phyloP scores from a whole-genome alignment of 1,140 invertebrate genomes.

The Triops cancriformis region DNA sequence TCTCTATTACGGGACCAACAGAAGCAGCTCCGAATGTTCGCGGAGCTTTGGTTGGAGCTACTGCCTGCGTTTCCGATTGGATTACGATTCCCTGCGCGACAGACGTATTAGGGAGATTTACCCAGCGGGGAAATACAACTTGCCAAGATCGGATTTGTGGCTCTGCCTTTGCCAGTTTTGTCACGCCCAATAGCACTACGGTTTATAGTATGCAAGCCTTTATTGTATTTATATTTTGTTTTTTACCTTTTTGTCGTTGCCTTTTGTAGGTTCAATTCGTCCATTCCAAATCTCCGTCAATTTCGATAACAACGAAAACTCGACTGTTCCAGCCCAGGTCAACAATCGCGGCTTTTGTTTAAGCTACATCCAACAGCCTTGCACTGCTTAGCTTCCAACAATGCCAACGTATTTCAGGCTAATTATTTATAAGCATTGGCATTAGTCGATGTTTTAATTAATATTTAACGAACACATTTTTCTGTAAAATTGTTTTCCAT shows the following conservation, averaged over 20 bases:
- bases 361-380: constrained; percentile 34
- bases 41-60: constrained; percentile 53
- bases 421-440: neutral
- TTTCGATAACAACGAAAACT: constrained; percentile 61
- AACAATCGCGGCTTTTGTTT: constrained; percentile 34
- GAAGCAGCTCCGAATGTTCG: constrained; percentile 39
- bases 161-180: constrained; percentile 56
- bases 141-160: constrained; percentile 66
- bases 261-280: constrained; percentile 57
- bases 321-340: constrained; percentile 37
- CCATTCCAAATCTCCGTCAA: constrained; percentile 68
- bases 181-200: constrained; percentile 46
- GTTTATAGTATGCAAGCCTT: constrained; percentile 55
- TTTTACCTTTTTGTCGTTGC: constrained; percentile 26
- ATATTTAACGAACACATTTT: neutral
- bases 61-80: constrained; percentile 59
- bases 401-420: neutral
- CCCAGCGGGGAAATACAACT: constrained; percentile 38
- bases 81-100: constrained; percentile 64
- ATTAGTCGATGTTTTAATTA: neutral
- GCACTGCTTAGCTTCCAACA: constrained; percentile 33
- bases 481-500: neutral
- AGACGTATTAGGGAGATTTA: constrained; percentile 44
- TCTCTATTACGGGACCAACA: constrained; percentile 6
- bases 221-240: constrained; percentile 2